phyloP scores from a whole-genome alignment of 2,113 vertebrate species.

The Vidua chalybeata region DNA sequence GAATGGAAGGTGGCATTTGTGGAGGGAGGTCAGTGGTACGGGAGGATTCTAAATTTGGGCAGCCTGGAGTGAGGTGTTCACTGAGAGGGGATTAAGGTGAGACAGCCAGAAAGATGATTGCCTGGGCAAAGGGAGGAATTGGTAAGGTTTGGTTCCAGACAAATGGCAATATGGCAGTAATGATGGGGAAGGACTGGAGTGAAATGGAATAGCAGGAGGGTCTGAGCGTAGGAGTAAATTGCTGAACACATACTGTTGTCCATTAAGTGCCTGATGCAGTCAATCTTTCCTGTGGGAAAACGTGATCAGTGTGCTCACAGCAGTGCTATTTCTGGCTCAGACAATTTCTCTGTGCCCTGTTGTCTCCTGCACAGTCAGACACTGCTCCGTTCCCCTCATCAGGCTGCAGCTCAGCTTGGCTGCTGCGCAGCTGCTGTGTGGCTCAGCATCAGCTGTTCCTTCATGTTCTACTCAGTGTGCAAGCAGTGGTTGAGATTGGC shows the following conservation, averaged over 20 bases:
- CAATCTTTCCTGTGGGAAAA: background rate
- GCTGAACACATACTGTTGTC: background rate
- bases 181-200: background rate
- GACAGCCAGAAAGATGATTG: background rate
- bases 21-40: background rate
- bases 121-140: background rate
- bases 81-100: background rate
- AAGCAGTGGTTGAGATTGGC: background rate
- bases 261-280: background rate
- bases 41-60: background rate
- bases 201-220: background rate
- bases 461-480: background rate
- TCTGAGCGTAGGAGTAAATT: background rate
- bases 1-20: background rate
- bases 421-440: background rate
- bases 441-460: background rate
- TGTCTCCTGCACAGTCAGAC: background rate
- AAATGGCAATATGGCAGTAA: background rate
- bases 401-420: background rate
- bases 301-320: background rate
- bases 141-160: background rate
- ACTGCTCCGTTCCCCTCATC: background rate
- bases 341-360: background rate
- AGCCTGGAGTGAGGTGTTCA: background rate
- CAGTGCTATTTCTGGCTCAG: slow-evolving; percentile 19